Conservation (phyloP, 2,888 invertebrate genomes). For the Parnassius mnemosyne region DNA sequence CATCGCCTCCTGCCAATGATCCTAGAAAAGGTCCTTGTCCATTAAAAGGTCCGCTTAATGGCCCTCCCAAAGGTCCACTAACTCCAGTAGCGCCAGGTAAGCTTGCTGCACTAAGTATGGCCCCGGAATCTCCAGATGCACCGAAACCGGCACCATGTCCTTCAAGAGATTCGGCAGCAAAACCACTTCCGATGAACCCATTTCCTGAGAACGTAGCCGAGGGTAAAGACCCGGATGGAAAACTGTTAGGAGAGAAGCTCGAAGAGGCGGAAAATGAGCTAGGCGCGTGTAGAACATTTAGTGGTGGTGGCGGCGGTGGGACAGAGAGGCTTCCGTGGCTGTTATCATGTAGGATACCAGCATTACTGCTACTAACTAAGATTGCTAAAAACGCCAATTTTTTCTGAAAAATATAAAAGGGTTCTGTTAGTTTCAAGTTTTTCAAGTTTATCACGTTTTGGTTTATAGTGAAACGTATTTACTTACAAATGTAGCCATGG, state of each 20-base stretch:
- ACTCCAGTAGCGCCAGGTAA: conserved; percentile 20
- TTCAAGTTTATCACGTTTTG: not conserved
- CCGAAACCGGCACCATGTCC: conserved; percentile 30
- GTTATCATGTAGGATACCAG: conserved; percentile 52
- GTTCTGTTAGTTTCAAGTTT: not conserved
- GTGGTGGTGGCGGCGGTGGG: conserved; percentile 28
- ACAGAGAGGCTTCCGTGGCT: conserved; percentile 28
- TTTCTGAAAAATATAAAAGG: conserved; percentile 53
- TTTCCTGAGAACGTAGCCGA: conserved; percentile 64
- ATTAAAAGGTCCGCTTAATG: conserved; percentile 13
- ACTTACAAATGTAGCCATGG: conserved; percentile 76
- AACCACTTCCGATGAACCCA: conserved; percentile 32
- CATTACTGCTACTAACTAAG: conserved; percentile 63
- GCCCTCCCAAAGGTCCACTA: conserved; percentile 15
- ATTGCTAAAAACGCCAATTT: conserved; percentile 68
- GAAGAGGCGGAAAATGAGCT: conserved; percentile 39
- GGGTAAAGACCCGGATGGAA: conserved; percentile 66
- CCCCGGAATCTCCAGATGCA: conserved; percentile 30
- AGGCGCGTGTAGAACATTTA: conserved; percentile 33
- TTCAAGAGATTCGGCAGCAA: conserved; percentile 28
- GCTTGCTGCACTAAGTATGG: conserved; percentile 29
- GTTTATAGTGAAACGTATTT: conserved; percentile 21
- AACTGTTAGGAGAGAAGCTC: conserved; percentile 69
- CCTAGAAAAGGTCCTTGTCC: conserved; percentile 23
- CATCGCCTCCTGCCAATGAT: conserved; percentile 39